These are phyloP conservation scores for Ammodytes marinus DNA, from an alignment of 2,113 vertebrate genomes.

Conservation along the genomic window DNA sequence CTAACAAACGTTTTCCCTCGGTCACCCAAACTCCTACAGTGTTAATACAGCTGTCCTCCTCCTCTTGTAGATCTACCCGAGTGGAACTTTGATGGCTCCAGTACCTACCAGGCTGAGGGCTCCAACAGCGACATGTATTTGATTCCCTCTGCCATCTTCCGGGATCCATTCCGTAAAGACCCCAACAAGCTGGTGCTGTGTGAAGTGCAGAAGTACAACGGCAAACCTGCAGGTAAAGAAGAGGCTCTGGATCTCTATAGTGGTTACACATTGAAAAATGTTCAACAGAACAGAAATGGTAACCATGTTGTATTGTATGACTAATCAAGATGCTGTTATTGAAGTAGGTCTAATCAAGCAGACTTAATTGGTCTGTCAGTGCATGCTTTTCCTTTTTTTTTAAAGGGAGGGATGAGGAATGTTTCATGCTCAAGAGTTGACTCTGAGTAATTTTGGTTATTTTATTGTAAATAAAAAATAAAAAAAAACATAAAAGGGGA, in stretches of 20 bases:
- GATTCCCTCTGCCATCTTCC: constrained; percentile 93
- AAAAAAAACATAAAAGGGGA: too few species aligned
- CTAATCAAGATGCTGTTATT: neutral
- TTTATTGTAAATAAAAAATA: too few species aligned
- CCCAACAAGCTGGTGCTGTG: constrained; percentile 98
- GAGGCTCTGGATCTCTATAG: neutral
- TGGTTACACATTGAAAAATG: neutral
- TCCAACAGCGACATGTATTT: constrained; percentile 99
- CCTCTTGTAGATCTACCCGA: constrained; percentile 90
- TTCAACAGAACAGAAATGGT: neutral
- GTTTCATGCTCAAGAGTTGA: too few species aligned
- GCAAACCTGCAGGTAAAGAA: constrained; percentile 90
- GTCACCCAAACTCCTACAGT: fast-evolving
- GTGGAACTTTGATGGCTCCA: constrained; percentile 99
- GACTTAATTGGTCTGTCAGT: neutral
- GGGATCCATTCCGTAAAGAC: constrained; percentile 96
- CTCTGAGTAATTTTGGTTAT: neutral
- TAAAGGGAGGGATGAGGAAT: neutral
- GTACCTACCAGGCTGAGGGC: constrained; percentile 95
- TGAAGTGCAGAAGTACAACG: constrained; percentile 97
- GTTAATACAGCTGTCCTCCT: neutral
- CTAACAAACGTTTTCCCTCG: too few species aligned
- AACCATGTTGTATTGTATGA: neutral
- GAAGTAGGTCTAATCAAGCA: too few species aligned
- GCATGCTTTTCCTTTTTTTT: neutral